phyloP scores from a whole-genome alignment of 2,113 vertebrate species.

The Oncorhynchus mykiss region DNA sequence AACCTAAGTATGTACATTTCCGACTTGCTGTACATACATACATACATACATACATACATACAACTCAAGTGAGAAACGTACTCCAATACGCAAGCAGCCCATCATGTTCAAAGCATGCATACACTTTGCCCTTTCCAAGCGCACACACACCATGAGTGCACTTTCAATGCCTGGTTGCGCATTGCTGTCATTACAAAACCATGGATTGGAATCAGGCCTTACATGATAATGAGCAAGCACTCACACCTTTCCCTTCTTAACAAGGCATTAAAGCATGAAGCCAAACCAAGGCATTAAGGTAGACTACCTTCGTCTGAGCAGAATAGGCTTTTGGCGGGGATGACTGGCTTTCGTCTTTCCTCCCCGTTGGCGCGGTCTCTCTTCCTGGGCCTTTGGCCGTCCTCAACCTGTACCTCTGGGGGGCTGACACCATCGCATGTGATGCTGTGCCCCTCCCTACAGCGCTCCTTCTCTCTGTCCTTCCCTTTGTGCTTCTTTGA shows the following conservation, averaged over 20 bases:
- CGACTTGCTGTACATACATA: neutral
- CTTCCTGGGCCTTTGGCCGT: slow-evolving; percentile 60
- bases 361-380: slow-evolving; percentile 46
- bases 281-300: neutral
- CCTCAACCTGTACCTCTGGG: slow-evolving; percentile 41
- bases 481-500: slow-evolving; percentile 83
- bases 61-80: neutral
- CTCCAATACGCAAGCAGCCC: neutral
- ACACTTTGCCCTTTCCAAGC: too few relatives aligned
- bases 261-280: neutral
- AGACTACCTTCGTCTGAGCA: slow-evolving; percentile 50
- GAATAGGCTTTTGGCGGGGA: slow-evolving; percentile 8
- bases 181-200: too few relatives aligned
- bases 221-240: too few relatives aligned
- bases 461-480: slow-evolving; percentile 66
- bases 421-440: slow-evolving; percentile 20
- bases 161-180: too few relatives aligned
- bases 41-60: too few relatives aligned
- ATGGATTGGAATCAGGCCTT: too few relatives aligned
- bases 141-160: too few relatives aligned
- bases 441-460: slow-evolving; percentile 46
- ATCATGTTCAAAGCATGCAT: slow-evolving; percentile 9
- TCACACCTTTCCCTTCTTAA: too few relatives aligned
- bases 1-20: too few relatives aligned
- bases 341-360: slow-evolving; percentile 23